Evolutionary conservation across 2,113 vertebrate genomes (phyloP).

Genomic region (Corvus moneduloides): DNA sequence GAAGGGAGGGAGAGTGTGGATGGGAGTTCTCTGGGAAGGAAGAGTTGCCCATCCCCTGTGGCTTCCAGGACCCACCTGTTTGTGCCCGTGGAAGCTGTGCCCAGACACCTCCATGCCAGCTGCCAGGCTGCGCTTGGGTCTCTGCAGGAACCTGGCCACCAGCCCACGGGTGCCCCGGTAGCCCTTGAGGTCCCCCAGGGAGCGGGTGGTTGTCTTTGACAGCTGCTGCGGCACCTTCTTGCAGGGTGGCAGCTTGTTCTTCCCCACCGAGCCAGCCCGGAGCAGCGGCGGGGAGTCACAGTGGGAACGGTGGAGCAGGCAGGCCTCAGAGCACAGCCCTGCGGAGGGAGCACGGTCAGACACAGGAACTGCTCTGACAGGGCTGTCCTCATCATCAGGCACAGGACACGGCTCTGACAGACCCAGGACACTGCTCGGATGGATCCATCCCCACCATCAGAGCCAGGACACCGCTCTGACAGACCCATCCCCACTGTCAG

Average conservation of each 20-base stretch:
- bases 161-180: slow-evolving; percentile 80
- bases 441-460: too few species aligned
- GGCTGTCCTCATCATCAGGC: not conserved
- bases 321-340: slow-evolving; percentile 85
- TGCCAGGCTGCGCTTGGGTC: slow-evolving; percentile 83
- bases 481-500: too few species aligned
- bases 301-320: slow-evolving; percentile 73
- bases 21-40: not conserved
- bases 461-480: not conserved
- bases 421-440: not conserved
- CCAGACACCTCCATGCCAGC: slow-evolving; percentile 69
- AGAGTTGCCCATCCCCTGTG: not conserved
- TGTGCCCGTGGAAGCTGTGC: slow-evolving; percentile 74
- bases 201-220: slow-evolving; percentile 75
- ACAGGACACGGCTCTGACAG: not conserved
- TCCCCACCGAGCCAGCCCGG: slow-evolving; percentile 55
- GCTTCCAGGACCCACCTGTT: slow-evolving; percentile 65
- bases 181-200: slow-evolving; percentile 91
- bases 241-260: slow-evolving; percentile 39
- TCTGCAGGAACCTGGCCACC: slow-evolving; percentile 90
- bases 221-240: slow-evolving; percentile 41
- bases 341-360: rapidly evolving
- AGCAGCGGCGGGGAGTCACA: slow-evolving; percentile 72
- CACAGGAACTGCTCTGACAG: rapidly evolving
- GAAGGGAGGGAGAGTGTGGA: too few species aligned